Evolutionary conservation across 2,113 vertebrate genomes (phyloP), one percentile per base, ranked within the genome.

Genomic region (Austrofundulus limnaeus): DNA sequence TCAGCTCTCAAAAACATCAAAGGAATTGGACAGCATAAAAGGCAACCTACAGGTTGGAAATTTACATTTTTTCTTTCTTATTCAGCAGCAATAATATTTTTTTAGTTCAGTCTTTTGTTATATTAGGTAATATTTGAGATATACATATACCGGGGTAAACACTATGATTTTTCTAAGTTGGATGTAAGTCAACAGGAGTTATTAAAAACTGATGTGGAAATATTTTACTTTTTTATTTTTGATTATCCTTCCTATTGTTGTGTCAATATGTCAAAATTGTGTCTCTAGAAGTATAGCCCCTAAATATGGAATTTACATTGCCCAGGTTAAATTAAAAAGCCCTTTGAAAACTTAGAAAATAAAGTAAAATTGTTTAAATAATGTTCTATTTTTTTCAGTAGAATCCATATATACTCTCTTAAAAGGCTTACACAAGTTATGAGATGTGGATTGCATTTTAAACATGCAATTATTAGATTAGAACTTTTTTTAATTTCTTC

Each of bases 11-110:
- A 98, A 95, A 88, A 95, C 95, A 49, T 95, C 96, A 57, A 94
- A 94, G 86, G 96, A 97, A 76, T 91, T 97, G 74, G 92, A 97
- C 64, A 95, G 93, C 81, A 96, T 97, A 85, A 98, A 98, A 93
- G 92, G 92, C 55, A 96, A 96, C 72, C 92, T 98, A 41, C 93
- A 96, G 96, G 96, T 98, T 37, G 89, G 93, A 57, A 31, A 47
- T 49, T 61, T 28, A 59, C 48, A 49, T 23, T 71, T 72, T 82
- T 60, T 77, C 31, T 69, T 31, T 69, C 20, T 67, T 51, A 70
- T 52, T 23, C 28, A 37, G 43, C n/a, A 3, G 19, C n/a, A 50
- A 61, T 58, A 24, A 23, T 60, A 57, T 42, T 49, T 47, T 60
- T 60, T 45, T 16, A 19, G 64, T 24, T 20, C 4, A 21, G n/a